Evolutionary conservation across 2,797 vertebrate species (phyloP), one percentile per base, ranked within the genome.

Genomic region (Serranus cabrilla): DNA sequence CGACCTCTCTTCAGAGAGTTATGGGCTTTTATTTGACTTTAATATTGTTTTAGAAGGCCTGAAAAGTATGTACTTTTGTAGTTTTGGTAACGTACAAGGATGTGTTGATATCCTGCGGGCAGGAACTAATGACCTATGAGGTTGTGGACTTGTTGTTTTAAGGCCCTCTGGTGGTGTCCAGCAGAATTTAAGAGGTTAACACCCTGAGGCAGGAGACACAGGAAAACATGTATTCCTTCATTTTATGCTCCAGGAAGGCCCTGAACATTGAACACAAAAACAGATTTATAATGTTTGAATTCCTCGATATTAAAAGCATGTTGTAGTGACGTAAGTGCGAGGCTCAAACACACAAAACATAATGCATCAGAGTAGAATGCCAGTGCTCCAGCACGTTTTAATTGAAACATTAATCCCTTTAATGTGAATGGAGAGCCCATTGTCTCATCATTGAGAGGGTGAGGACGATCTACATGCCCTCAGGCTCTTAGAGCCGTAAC

Each of bases 351-450:
- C 23, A 54, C 40, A 47, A 11, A 74, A 27, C 52, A n/a, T 55
- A 49, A 27, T 31, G 20, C 20, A 6, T 73, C 45, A 39, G 69
- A 82, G 63, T 52, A 58, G 69, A 70, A 47, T 10, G 25, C 55
- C 23, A 77, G 69, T 63, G 34, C 57, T 76, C 21, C n/a, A 23
- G 60, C 56, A 25, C 58, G 46, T 63, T 68, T 80, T 43, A 57
- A 56, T 54, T 64, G 62, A 78, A 84, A 76, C 46, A 51, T 78
- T 73, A 74, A 63, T 86, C 77, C 25, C 8, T 78, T 59, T 74
- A 73, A 69, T 64, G 11, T 68, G 78, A 46, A 77, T 37, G 20
- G 77, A 60, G 57, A 63, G 27, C 52, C 60, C 11, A 5, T 69
- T 47, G 16, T 73, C 18, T 64, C 31, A 43, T 13, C 50, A 39